Percentiles rank a stretch among this genome's conserved stretches.
phyloP scores from a whole-genome alignment of 2,797 vertebrate species.

The Alca torda region DNA sequence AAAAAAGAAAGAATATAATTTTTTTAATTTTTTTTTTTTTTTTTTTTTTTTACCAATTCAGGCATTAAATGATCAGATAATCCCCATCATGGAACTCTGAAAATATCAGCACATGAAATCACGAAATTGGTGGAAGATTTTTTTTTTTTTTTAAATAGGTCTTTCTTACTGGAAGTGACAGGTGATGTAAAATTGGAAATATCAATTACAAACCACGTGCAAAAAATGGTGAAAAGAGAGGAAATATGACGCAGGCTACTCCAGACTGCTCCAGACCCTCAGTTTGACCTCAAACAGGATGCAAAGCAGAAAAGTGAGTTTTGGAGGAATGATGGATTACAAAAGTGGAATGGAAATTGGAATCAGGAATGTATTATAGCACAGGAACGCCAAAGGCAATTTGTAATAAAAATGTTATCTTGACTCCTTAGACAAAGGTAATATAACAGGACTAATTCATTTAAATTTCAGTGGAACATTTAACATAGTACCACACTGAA shows the following conservation, averaged over 20 bases:
- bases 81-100: not conserved
- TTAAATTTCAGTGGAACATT: not conserved
- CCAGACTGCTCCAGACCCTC: not conserved
- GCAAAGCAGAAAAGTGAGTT: not conserved
- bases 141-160: not conserved
- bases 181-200: not conserved
- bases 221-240: not conserved
- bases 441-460: not conserved
- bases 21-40: too few relatives aligned
- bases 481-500: not conserved
- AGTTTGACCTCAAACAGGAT: not conserved
- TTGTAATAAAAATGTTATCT: not conserved
- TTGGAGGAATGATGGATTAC: not conserved
- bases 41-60: not conserved
- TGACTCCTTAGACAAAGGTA: not conserved
- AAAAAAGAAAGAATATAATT: not conserved
- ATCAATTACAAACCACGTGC: not conserved
- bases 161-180: not conserved
- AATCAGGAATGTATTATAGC: not conserved
- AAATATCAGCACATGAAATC: not conserved
- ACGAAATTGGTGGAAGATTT: not conserved
- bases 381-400: not conserved
- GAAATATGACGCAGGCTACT: not conserved
- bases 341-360: not conserved
- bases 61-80: not conserved